These are phyloP conservation scores for Eupeodes latifasciatus DNA, from an alignment of 2,888 invertebrate species.

Conservation along the genomic window DNA sequence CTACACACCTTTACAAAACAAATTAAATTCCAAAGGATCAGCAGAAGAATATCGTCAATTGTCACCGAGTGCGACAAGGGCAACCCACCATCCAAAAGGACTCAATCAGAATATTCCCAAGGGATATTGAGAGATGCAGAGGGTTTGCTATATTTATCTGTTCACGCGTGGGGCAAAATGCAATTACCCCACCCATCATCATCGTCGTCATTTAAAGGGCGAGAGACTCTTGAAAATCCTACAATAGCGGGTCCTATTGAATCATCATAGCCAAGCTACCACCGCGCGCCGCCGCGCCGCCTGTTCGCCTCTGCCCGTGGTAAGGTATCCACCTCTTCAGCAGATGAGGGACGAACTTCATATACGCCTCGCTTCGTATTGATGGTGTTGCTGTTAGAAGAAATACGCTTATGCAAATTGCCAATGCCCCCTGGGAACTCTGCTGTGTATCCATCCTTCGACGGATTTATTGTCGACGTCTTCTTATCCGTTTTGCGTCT, in stretches of 20 bases:
- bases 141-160: constrained; percentile 20
- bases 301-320: background rate
- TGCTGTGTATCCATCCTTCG: constrained; percentile 17
- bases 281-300: no score
- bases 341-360: constrained; percentile 15
- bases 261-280: constrained; percentile 37
- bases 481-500: constrained; percentile 61
- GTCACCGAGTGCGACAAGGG: constrained; percentile 48
- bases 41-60: constrained; percentile 73
- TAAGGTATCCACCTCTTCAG: constrained; percentile 62
- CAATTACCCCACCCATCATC: constrained; percentile 66
- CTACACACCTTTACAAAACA: constrained; percentile 39
- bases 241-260: constrained; percentile 58
- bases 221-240: constrained; percentile 48
- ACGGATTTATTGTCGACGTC: background rate
- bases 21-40: constrained; percentile 74
- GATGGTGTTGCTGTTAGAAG: constrained; percentile 26
- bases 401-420: constrained; percentile 70
- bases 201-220: background rate
- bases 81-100: constrained; percentile 39
- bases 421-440: constrained; percentile 55
- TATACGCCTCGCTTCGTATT: constrained; percentile 4
- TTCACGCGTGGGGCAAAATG: constrained; percentile 46
- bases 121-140: constrained; percentile 25
- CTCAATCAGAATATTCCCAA: constrained; percentile 58